Conservation (phyloP, 2,888 invertebrate genomes). For the Acleris sparsana region DNA sequence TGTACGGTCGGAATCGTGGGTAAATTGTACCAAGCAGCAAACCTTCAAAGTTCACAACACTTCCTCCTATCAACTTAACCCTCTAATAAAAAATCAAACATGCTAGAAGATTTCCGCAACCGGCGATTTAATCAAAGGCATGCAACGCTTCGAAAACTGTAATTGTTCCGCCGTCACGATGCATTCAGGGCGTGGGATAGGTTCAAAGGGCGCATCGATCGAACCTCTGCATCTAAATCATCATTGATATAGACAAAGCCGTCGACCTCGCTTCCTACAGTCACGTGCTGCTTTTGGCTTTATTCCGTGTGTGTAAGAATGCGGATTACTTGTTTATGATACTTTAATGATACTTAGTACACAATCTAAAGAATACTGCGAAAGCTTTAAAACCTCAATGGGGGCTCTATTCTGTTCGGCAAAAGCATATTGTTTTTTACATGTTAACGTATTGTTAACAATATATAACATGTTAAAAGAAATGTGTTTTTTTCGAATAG, state of each 20-base stretch:
- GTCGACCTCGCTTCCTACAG: background rate
- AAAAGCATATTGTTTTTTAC: no score
- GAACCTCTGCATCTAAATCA: constrained; percentile 54
- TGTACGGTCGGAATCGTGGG: no score
- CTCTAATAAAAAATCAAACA: constrained; percentile 37
- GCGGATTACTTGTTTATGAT: no score
- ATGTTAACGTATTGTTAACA: no score
- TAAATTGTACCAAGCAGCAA: background rate
- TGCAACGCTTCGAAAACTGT: constrained; percentile 59
- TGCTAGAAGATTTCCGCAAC: constrained; percentile 39
- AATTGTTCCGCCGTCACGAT: constrained; percentile 66
- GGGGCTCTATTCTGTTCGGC: no score
- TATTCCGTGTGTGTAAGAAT: no score
- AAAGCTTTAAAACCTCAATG: no score
- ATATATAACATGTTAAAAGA: no score
- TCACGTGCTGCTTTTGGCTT: no score
- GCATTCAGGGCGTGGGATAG: constrained; percentile 58
- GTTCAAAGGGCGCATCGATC: constrained; percentile 67
- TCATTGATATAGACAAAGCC: constrained; percentile 42
- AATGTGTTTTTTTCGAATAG: no score
- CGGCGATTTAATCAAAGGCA: constrained; percentile 56
- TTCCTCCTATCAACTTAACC: constrained; percentile 21
- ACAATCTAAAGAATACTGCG: no score
- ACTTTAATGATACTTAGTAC: no score
- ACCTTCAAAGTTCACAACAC: background rate